phyloP scores from a whole-genome alignment of 2,797 vertebrate species.

The Cirrhinus mrigala region DNA sequence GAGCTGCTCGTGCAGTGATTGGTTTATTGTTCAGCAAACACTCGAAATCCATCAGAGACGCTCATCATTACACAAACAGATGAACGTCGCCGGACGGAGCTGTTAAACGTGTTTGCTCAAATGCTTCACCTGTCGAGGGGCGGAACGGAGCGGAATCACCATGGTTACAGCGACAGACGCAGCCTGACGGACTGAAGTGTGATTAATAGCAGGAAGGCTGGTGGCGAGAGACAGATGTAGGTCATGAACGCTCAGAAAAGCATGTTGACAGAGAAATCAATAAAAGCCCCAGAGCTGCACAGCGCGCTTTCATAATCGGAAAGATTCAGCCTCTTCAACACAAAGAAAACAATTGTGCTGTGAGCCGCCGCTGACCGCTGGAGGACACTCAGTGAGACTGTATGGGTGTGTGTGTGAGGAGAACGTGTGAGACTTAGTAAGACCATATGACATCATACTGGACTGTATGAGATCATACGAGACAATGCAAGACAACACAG shows the following conservation, averaged over 20 bases:
- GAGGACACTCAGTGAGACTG: background rate
- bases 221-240: constrained; percentile 28
- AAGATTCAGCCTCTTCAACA: background rate
- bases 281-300: constrained; percentile 13
- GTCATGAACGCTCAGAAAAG: constrained; percentile 22
- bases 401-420: no score
- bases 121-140: constrained; percentile 25
- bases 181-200: constrained; percentile 32
- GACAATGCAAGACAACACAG: no score
- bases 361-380: background rate
- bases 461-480: no score
- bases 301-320: constrained; percentile 18
- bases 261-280: constrained; percentile 24
- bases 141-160: constrained; percentile 20
- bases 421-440: no score
- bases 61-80: background rate
- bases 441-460: no score
- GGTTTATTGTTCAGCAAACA: background rate
- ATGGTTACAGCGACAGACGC: constrained; percentile 30
- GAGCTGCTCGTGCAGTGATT: background rate
- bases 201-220: constrained; percentile 30
- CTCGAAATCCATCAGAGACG: background rate
- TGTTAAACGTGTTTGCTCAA: background rate
- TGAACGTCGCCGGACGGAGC: background rate
- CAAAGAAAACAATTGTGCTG: background rate